Base-by-base conservation (phyloP, 2,888 invertebrate genomes). In the Phalangium opilio region DNA sequence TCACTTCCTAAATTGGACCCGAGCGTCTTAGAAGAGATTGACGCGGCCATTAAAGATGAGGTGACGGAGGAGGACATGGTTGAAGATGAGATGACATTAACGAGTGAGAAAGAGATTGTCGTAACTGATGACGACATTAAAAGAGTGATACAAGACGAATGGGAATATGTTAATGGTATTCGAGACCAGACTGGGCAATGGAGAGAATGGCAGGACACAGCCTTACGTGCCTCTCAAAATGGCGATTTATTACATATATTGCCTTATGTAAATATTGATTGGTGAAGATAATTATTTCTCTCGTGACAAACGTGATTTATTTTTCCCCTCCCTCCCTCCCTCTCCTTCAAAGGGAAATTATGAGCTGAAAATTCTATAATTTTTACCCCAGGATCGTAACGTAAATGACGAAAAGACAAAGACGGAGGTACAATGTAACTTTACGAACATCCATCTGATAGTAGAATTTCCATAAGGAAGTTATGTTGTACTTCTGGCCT, bases 231-330 rank as follows among this genome's bases (percentile, higher is more conserved):
- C 62, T 78, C 83, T 52, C 76, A 75, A 61, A 77, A 83, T 63
- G 82, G 80, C 63, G 81, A 83, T 66, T 72, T 76, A 64, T 77
- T 93, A 66, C 77, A 84, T 69, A 85, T 93, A 74, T 76, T 93
- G 77, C 93, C 93, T 72, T 95, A 95, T 73, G 89, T 90, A 71
- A 82, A 90, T 69, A 83, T 90, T 71, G 90, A 91, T 79, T 90
- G 74, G 55, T 56, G 46, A 44, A 42, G 5, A 27, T 7, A 27
- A 27, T 27, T 27, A n/a, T n/a, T n/a, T n/a, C n/a, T n/a, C n/a
- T n/a, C n/a, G 27, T 27, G 27, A 27, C 27, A 27, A 27, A 27
- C 27, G 27, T 27, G 27, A 27, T 27, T 27, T 27, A n/a, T n/a
- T n/a, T n/a, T n/a, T n/a, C n/a, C n/a, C n/a, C n/a, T n/a, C n/a